Percentiles rank a stretch among this genome's conserved stretches.
phyloP scores from a whole-genome alignment of 2,888 invertebrate genomes.

The Cantharis flavilabris region DNA sequence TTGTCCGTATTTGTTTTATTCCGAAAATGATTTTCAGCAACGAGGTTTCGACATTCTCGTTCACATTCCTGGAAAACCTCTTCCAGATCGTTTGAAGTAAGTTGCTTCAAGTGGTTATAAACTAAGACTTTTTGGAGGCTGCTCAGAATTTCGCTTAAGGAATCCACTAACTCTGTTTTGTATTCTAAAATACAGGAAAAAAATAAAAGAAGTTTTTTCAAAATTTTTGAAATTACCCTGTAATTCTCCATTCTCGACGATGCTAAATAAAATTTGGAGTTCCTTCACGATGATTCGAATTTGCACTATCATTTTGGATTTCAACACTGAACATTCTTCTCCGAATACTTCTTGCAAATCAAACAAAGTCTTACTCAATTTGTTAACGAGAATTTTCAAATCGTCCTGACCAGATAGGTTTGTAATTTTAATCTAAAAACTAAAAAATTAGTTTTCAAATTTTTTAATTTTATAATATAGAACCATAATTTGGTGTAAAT shows the following conservation, averaged over 20 bases:
- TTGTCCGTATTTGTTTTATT: not conserved
- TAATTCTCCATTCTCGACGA: not conserved
- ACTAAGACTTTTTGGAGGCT: not conserved
- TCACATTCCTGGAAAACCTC: not conserved
- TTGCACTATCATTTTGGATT: not conserved
- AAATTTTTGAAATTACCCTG: not conserved
- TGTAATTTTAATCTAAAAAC: not conserved
- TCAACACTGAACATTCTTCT: not conserved
- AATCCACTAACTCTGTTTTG: not conserved
- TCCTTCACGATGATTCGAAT: not conserved
- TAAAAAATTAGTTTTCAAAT: not conserved
- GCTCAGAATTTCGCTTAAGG: not conserved
- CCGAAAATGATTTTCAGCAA: not conserved
- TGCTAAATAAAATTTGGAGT: not conserved
- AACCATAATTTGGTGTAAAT: not conserved
- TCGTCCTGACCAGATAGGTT: no score
- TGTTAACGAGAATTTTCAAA: not conserved
- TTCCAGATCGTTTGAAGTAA: not conserved
- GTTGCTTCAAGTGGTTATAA: not conserved
- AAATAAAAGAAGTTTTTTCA: not conserved
- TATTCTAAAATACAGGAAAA: not conserved
- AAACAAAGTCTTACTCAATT: not conserved
- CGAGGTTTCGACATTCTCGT: not conserved
- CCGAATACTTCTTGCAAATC: not conserved
- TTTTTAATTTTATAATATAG: not conserved